Percentiles rank a stretch among this genome's conserved stretches.
phyloP scores from a whole-genome alignment of 2,888 invertebrate species.

The Zygothrica quintamaculata region DNA sequence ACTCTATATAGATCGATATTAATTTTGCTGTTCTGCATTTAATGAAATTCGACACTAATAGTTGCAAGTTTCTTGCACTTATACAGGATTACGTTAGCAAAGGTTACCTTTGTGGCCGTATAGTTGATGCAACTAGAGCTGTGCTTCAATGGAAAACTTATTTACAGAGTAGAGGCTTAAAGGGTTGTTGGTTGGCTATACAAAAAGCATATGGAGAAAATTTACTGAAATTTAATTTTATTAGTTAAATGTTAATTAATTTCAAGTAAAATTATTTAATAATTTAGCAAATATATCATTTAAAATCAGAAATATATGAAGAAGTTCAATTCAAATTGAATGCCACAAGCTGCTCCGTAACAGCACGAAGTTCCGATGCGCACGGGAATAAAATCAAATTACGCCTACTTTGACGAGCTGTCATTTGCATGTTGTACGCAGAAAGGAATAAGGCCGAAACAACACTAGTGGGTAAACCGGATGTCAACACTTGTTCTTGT shows the following conservation, averaged over 20 bases:
- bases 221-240: no score
- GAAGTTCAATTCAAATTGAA: neutral
- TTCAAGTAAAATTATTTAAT: no score
- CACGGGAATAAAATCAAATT: neutral
- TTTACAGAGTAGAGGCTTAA: no score
- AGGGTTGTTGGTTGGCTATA: no score
- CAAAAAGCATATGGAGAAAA: no score
- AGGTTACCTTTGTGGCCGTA: neutral
- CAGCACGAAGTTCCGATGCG: no score
- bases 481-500: no score
- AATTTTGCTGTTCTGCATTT: conserved; percentile 4
- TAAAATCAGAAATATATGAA: no score
- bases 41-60: conserved; percentile 24
- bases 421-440: neutral
- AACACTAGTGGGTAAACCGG: neutral
- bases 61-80: conserved; percentile 19
- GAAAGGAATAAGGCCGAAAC: neutral
- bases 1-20: conserved; percentile 39
- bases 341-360: neutral
- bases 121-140: conserved; percentile 7
- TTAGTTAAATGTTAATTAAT: no score
- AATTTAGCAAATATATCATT: conserved; percentile 6
- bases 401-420: neutral
- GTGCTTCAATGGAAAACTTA: conserved; percentile 33
- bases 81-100: conserved; percentile 18